Base-by-base conservation (phyloP, 2,888 invertebrate species). In the Troides aeacus region DNA sequence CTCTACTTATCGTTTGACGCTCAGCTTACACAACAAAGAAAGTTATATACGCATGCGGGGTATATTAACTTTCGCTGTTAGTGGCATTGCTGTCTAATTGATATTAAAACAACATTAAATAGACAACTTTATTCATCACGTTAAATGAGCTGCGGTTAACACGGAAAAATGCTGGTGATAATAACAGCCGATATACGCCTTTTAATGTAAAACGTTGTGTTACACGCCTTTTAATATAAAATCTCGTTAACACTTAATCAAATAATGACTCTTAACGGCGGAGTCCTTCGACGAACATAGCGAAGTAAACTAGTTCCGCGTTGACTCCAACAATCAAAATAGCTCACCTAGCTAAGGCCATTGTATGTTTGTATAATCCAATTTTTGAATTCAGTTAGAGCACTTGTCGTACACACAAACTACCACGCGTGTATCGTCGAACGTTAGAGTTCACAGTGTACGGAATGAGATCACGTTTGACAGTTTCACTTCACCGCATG, bases 281-380 rank as follows among this genome's bases (percentile, higher is more conserved):
- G 79, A 85, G 85, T 88, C 87, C 89, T 87, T 89, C 87, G 88
- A 73, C 72, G 72, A 74, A 85, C 82, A 88, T 85, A 86, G 86
- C 87, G 87, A 89, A 89, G 87, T 86, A 88, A 87, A 89, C 86
- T 86, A 90, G 88, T 92, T 92, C 91, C 91, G 91, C 82, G 90
- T 91, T 90, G 90, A 90, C 89, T 89, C 84, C 87, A 91, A 87
- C 90, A 90, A 90, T 90, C 83, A 88, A 91, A 92, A 92, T 92
- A 92, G 87, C 92, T 92, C 87, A 92, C 92, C 92, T 92, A 88
- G 92, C 92, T 92, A 92, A 92, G 89, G 92, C 92, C 92, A 92
- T 92, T 87, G 90, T 92, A 87, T 88, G 85, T 87, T 90, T 87
- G 90, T 90, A 90, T 86, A 92, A 92, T 92, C 92, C 92, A 92